phyloP scores from a whole-genome alignment of 2,888 invertebrate genomes.

The Amblyteles armatorius region DNA sequence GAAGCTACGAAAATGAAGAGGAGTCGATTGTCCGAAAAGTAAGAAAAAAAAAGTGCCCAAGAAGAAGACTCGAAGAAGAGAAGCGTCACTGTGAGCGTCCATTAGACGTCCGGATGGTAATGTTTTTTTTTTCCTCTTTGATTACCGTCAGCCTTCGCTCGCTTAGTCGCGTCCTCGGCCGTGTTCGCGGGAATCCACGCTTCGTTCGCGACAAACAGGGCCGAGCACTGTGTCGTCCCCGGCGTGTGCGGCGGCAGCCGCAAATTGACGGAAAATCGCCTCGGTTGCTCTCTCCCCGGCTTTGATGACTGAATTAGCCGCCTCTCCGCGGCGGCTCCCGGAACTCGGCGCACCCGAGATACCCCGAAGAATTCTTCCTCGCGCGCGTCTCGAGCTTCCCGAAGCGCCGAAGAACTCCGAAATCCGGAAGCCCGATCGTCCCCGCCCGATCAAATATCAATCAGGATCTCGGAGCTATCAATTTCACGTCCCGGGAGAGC shows the following conservation, averaged over 20 bases:
- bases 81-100: slow-evolving; percentile 70
- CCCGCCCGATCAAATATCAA: slow-evolving; percentile 38
- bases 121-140: slow-evolving; percentile 77
- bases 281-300: slow-evolving; percentile 73
- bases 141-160: slow-evolving; percentile 65
- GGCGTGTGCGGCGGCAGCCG: slow-evolving; percentile 76
- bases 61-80: slow-evolving; percentile 52
- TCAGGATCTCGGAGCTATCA: slow-evolving; percentile 14
- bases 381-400: background rate
- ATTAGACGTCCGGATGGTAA: slow-evolving; percentile 79
- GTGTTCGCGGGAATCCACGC: slow-evolving; percentile 76
- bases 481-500: slow-evolving; percentile 29
- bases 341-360: slow-evolving; percentile 5
- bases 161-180: slow-evolving; percentile 58
- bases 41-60: slow-evolving; percentile 49
- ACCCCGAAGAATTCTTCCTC: background rate
- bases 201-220: slow-evolving; percentile 74
- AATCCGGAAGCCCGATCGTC: slow-evolving; percentile 24
- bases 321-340: slow-evolving; percentile 41
- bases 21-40: slow-evolving; percentile 33
- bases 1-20: slow-evolving; percentile 34
- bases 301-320: slow-evolving; percentile 84
- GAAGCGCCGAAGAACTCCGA: slow-evolving; percentile 10
- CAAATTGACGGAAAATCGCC: slow-evolving; percentile 82
- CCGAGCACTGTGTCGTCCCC: slow-evolving; percentile 71